phyloP scores from a whole-genome alignment of 2,113 vertebrate species.

The Leucoraja erinaceus region DNA sequence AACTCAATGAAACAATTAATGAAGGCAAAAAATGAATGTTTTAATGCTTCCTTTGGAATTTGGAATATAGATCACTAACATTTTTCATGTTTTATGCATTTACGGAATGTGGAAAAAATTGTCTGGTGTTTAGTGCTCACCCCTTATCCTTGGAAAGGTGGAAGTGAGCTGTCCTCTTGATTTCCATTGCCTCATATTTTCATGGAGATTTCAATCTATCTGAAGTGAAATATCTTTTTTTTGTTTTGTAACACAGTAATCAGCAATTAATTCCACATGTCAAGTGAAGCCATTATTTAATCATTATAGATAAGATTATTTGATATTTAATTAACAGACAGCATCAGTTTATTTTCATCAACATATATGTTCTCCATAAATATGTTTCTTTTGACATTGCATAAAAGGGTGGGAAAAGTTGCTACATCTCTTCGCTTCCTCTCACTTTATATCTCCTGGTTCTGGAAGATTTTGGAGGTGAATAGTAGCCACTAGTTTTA shows the following conservation, averaged over 20 bases:
- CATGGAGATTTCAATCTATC: background rate
- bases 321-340: background rate
- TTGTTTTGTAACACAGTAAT: background rate
- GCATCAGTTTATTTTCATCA: background rate
- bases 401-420: background rate
- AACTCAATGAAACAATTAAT: background rate
- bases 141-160: no score
- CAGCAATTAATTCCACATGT: background rate
- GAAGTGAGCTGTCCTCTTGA: background rate
- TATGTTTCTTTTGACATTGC: background rate
- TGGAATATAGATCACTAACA: background rate
- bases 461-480: background rate
- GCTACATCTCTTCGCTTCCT: background rate
- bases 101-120: no score
- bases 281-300: background rate
- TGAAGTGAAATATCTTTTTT: background rate
- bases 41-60: background rate
- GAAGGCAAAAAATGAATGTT: background rate
- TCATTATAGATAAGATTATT: conserved; percentile 30
- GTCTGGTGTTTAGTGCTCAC: no score
- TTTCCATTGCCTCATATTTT: background rate
- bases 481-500: background rate
- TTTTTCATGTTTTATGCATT: background rate
- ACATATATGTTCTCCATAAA: background rate
- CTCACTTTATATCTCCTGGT: background rate